A percentile compares a stretch with the other conserved stretches of the same genome.
These are phyloP conservation scores for Takifugu bimaculatus DNA, from an alignment of 2,113 vertebrate species.

Conservation along the genomic window DNA sequence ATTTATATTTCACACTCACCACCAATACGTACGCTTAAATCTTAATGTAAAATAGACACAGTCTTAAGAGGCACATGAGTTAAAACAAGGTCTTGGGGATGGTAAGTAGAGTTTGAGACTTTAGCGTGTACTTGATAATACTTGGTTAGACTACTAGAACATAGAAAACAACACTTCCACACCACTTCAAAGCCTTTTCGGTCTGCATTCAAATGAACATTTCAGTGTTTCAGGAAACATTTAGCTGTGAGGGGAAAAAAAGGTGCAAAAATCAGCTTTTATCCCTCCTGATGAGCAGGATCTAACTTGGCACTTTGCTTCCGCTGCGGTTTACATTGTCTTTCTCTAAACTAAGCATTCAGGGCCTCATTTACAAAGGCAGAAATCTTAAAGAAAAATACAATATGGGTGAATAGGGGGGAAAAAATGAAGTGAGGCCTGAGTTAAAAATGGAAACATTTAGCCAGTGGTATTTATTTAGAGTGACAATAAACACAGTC, in stretches of 20 bases:
- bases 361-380: too few species aligned
- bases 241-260: too few species aligned
- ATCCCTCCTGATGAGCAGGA: too few species aligned
- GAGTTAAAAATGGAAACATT: constrained; percentile 35
- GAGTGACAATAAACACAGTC: constrained; percentile 33
- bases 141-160: not conserved
- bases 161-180: not conserved
- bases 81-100: too few species aligned
- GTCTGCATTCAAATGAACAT: not conserved
- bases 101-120: too few species aligned
- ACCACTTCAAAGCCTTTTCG: not conserved
- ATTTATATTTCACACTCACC: constrained; percentile 29
- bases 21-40: constrained; percentile 39
- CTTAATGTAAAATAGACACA: constrained; percentile 25
- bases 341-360: too few species aligned
- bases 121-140: too few species aligned
- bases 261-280: too few species aligned
- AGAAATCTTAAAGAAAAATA: not conserved
- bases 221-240: too few species aligned
- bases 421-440: constrained; percentile 18
- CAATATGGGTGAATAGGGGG: not conserved
- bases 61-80: constrained; percentile 3
- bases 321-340: too few species aligned
- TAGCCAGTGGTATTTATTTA: constrained; percentile 57
- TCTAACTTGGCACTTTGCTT: too few species aligned